Evolutionary conservation across 2,888 invertebrate species (phyloP), one percentile per base, ranked within the genome.

Genomic region (Tortrix viridana): DNA sequence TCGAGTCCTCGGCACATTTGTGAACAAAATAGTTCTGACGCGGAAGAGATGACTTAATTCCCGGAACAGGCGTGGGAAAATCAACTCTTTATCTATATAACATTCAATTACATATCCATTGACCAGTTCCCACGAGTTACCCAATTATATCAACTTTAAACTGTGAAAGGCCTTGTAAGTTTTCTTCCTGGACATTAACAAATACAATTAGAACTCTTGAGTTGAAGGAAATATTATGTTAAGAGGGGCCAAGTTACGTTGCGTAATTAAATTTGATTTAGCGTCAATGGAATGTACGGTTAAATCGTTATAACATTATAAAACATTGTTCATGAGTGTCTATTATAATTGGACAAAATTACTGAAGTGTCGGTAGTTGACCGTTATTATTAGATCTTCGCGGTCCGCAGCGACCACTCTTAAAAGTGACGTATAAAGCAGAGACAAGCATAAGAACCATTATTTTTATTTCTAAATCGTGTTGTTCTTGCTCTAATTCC

Each of bases 71-170:
- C 61, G 67, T 61, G 60, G 66, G 68, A 71, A 66, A 63, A 60
- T 53, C 60, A 47, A 59, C 67, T 56, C 56, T n/a, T n/a, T 50
- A 50, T 55, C 43, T 38, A 16, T 26, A 37, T 19, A 26, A 37
- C 16, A 68, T 69, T 69, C 58, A 69, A 70, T 68, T 67, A 19
- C 67, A 65, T 66, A 62, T 68, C 41, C 26, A 65, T 52, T 65
- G 68, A 60, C 62, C 38, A 43, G 22, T 62, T 69, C 71, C 48
- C 68, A 70, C 68, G 65, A 54, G 44, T 65, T 61, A 44, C 46
- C 44, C 54, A 67, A 63, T 58, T 54, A 48, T 56, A 23, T 52
- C 37, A n/a, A n/a, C 56, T 55, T 61, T 23, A 52, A 62, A 50
- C 49, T 46, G 52, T 52, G 57, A 63, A 63, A 63, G 58, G 47